A percentile compares a stretch with the other conserved stretches of the same genome.
These are phyloP conservation scores for Pteropus rufus DNA, from an alignment of 2,797 vertebrate species.

Conservation along the genomic window DNA sequence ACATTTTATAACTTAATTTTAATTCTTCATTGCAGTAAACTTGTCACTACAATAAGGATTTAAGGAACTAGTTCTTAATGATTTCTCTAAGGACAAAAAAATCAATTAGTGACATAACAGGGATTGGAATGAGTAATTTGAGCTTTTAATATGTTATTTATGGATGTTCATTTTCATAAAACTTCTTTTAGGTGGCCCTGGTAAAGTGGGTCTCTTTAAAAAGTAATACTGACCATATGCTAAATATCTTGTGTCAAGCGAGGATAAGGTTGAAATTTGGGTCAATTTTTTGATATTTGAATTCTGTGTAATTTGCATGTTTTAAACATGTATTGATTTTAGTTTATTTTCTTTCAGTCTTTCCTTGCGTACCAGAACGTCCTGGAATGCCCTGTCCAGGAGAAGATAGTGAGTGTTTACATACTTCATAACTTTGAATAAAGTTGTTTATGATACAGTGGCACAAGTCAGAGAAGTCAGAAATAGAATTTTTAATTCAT, in stretches of 20 bases:
- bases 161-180: background rate
- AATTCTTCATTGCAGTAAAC: constrained; percentile 14
- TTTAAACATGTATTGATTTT: constrained; percentile 59
- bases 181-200: background rate
- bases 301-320: background rate
- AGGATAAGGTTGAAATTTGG: background rate
- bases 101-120: background rate
- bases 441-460: background rate
- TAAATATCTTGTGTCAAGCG: background rate
- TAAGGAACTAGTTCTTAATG: background rate
- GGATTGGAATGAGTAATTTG: background rate
- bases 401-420: constrained; percentile 93
- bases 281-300: background rate
- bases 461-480: background rate
- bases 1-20: constrained; percentile 13
- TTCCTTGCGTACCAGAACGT: constrained; percentile 96
- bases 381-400: constrained; percentile 98
- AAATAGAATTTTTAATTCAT: background rate
- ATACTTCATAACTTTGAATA: background rate
- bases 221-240: background rate
- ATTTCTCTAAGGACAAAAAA: background rate
- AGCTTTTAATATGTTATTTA: background rate
- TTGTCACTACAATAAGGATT: background rate
- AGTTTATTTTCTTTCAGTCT: constrained; percentile 85
- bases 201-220: background rate